phyloP scores from a whole-genome alignment of 2,797 vertebrate species.

The Tinamus major region DNA sequence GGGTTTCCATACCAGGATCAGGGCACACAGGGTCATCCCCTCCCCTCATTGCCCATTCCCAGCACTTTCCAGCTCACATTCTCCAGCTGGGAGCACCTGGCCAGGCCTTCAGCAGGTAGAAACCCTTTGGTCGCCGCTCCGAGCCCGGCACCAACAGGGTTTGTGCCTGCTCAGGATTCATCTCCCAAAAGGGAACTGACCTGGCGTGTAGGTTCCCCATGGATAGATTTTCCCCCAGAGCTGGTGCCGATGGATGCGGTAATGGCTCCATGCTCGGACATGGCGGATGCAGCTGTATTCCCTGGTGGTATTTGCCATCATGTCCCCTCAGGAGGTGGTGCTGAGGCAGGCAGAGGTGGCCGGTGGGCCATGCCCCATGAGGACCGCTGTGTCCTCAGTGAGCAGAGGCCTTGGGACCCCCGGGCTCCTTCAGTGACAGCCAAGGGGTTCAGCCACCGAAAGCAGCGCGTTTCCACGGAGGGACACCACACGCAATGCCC shows the following conservation, averaged over 20 bases:
- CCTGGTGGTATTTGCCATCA: not conserved
- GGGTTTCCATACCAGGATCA: not conserved
- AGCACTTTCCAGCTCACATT: not conserved
- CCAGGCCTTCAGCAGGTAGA: not conserved
- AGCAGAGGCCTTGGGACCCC: not conserved
- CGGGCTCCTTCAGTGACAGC: not conserved
- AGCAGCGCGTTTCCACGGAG: not conserved
- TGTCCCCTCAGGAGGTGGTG: not conserved
- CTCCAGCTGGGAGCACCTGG: not conserved
- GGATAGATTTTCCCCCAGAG: not conserved
- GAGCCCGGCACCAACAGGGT: not conserved
- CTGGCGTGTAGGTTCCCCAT: accelerated
- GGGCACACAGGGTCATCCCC: not conserved
- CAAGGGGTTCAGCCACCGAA: not conserved
- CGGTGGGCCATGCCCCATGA: not conserved
- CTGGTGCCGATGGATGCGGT: not conserved
- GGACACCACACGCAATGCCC: not conserved
- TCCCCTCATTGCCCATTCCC: accelerated
- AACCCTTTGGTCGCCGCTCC: not conserved
- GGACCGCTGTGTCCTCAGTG: not conserved
- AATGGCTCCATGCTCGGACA: not conserved
- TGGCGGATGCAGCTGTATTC: not conserved
- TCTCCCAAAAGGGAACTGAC: not conserved
- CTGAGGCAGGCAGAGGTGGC: not conserved
- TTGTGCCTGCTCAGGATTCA: not conserved